Evolutionary conservation across 1,140 invertebrate genomes (phyloP).

Genomic region (Pygmarrhopalites habei): DNA sequence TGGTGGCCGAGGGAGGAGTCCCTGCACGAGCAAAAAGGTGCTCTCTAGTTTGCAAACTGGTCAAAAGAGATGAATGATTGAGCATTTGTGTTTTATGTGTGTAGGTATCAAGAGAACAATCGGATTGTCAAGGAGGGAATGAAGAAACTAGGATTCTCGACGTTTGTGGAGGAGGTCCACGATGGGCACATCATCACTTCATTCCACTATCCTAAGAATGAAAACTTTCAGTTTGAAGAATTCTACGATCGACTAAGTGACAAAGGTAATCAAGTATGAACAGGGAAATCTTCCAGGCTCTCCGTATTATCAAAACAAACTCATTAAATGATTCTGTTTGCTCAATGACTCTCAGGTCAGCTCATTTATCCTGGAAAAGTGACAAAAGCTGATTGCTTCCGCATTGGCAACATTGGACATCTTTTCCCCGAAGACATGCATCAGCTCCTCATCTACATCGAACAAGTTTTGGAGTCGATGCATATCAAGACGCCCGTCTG

Average conservation of each 20-base stretch:
- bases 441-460: constrained; percentile 43
- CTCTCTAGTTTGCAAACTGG: background rate
- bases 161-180: constrained; percentile 42
- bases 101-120: constrained; percentile 47
- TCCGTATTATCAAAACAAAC: no score
- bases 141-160: constrained; percentile 46
- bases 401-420: constrained; percentile 50
- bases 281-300: no score
- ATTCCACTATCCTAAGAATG: constrained; percentile 45
- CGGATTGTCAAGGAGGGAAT: constrained; percentile 45
- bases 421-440: constrained; percentile 46
- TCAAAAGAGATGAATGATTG: no score
- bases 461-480: background rate
- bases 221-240: constrained; percentile 46
- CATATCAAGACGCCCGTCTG: background rate
- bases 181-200: constrained; percentile 49
- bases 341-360: constrained; percentile 44
- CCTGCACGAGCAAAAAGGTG: constrained; percentile 45
- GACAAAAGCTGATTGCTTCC: constrained; percentile 47
- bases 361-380: constrained; percentile 52
- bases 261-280: constrained; percentile 41
- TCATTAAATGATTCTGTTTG: background rate
- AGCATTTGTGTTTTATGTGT: constrained; percentile 3
- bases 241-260: constrained; percentile 48
- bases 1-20: constrained; percentile 46